Base-by-base conservation (phyloP, 1,140 invertebrate genomes). In the Patella vulgata region DNA sequence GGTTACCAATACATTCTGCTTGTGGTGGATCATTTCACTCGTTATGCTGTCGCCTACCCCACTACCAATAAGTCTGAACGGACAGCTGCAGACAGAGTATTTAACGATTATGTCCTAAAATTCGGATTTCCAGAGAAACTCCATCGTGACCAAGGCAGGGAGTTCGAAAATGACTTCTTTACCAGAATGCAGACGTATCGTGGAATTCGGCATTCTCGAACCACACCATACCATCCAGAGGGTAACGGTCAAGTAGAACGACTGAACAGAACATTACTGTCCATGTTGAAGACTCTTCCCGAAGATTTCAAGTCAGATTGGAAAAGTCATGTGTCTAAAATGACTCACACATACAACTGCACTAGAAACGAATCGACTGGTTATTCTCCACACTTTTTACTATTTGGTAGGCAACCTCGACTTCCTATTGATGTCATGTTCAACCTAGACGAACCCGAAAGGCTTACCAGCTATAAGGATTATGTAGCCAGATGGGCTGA, bases 1-100 rank as follows among this genome's bases (percentile, higher is more conserved):
- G 66, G 57, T 2, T 63, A 58, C 21, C 50, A 71, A 56, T 56
- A 71, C 39, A 69, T 81, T 11, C 46, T 82, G 3, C 73, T 78
- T 0, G 48, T 77, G 11, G 59, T 68, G 0, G 65, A 73, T 33
- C 66, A 74, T 43, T 74, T 60, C 50, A 63, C 66, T 27, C 21
- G 59, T 36, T 71, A 56, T 42, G 66, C 65, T 5, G 68, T 75
- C 53, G 61, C 59, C 11, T 67, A 62, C 31, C 46, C 59, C 0
- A 65, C 65, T 17, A 58, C 25, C 23, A 73, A 71, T 33, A 63
- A 68, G 39, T 31, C 56, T 46, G 61, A 23, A 0, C 30, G 31
- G 6, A 64, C 59, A 12, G 61, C 60, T 33, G 71, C 71, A 12
- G 62, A 67, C 2, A 52, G 21, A 25, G 12, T 73, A 0, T 66